A percentile compares a stretch with the other conserved stretches of the same genome.
Evolutionary conservation across 2,797 vertebrate species (phyloP).

Genomic region (Tenualosa thibaudeaui): DNA sequence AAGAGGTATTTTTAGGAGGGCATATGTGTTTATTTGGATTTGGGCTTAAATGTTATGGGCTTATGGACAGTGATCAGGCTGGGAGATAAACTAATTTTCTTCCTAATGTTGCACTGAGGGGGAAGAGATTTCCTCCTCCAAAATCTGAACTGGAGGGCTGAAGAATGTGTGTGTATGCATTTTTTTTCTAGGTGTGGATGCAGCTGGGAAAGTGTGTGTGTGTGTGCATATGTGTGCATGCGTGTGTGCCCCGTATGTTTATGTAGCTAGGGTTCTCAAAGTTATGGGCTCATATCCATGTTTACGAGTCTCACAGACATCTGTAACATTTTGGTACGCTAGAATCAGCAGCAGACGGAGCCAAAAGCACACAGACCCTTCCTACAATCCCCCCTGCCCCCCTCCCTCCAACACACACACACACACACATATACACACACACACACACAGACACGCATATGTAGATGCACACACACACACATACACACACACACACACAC

Average conservation of each 20-base stretch:
- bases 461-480: neutral
- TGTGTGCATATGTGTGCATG: neutral
- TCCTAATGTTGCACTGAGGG: constrained; percentile 1
- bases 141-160: neutral
- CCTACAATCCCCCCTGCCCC: neutral
- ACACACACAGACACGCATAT: neutral
- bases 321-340: neutral
- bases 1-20: neutral
- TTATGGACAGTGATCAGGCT: neutral
- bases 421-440: neutral
- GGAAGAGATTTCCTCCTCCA: neutral
- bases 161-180: neutral
- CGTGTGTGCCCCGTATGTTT: neutral
- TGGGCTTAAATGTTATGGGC: neutral
- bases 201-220: neutral
- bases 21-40: neutral
- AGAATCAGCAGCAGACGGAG: neutral
- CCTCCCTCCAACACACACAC: neutral
- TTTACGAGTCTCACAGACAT: neutral
- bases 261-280: neutral
- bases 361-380: neutral
- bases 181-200: neutral
- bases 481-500: neutral
- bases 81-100: neutral
- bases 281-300: neutral